Evolutionary conservation across 1,140 invertebrate genomes (phyloP), one percentile per base, ranked within the genome.

Genomic region (Aricia agestis): DNA sequence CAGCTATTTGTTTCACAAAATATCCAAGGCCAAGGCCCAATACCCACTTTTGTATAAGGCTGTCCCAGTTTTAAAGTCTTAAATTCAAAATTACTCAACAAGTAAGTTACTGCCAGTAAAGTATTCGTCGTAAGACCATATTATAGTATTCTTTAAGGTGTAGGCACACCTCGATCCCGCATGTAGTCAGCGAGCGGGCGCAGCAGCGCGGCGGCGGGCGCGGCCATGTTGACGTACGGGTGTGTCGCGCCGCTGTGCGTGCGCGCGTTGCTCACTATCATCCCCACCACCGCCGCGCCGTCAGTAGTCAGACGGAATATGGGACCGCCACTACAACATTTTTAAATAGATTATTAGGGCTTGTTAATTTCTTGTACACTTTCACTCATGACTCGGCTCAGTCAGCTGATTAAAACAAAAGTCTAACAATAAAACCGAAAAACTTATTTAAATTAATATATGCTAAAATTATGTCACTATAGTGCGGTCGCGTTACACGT

Each of bases 171-270:
- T 80, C 87, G 86, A 19, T 92, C 92, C 17, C 75, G 19, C 65
- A 93, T 81, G 73, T 92, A 94, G 61, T 90, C 72, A 1, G 80
- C 70, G 9, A 94, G 67, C 1, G 89, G 78, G 18, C 66, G 58
- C 57, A 79, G 77, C 57, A 94, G 83, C 6, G 86, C 85, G 0
- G 72, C 72, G 5, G 85, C 81, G 0, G 93, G 93, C 45, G 94
- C 87, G 6, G 93, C 92, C 92, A 94, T 93, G 78, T 93, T 94
- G 71, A 94, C 81, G 74, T 91, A 91, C 0, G 93, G 93, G 74
- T 92, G 93, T 36, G 89, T 84, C 1, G 87, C 84, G 10, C 84
- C 86, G 0, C 76, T 78, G 5, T 82, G 78, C 0, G 86, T 85
- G 72, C 91, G 92, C 3, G 89, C 87, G 73, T 93, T 94, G 77